Evolutionary conservation across 2,797 vertebrate species (phyloP).

Genomic region (Halcyon chelicuti): DNA sequence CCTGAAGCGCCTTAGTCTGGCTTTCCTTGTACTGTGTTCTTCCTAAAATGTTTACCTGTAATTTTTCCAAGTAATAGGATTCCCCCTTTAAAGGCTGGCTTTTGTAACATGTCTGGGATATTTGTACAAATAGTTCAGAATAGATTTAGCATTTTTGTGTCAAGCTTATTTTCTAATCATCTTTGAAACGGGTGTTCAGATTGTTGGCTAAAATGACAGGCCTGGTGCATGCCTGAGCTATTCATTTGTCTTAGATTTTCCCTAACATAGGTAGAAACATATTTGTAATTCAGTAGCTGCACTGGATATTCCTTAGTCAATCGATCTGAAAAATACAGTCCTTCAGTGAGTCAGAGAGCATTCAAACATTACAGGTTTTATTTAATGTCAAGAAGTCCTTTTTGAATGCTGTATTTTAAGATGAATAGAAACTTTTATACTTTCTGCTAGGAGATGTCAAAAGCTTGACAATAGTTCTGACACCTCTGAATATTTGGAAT

Average conservation of each 20-base stretch:
- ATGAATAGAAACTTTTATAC: background rate
- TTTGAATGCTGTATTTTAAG: background rate
- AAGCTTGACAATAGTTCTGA: conserved; percentile 30
- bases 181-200: background rate
- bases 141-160: background rate
- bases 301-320: background rate
- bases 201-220: background rate
- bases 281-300: background rate
- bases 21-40: background rate
- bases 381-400: background rate
- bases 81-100: background rate
- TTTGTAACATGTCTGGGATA: background rate
- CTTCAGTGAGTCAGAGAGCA: background rate
- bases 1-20: background rate
- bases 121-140: background rate
- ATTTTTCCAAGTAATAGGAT: background rate
- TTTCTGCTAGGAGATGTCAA: background rate
- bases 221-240: background rate
- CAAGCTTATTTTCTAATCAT: background rate
- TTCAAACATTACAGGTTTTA: background rate
- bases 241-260: background rate
- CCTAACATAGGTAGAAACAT: background rate
- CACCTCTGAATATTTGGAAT: background rate
- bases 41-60: background rate
- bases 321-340: background rate